Conservation (phyloP, 2,888 invertebrate genomes). For the Drosophila pegasa region DNA sequence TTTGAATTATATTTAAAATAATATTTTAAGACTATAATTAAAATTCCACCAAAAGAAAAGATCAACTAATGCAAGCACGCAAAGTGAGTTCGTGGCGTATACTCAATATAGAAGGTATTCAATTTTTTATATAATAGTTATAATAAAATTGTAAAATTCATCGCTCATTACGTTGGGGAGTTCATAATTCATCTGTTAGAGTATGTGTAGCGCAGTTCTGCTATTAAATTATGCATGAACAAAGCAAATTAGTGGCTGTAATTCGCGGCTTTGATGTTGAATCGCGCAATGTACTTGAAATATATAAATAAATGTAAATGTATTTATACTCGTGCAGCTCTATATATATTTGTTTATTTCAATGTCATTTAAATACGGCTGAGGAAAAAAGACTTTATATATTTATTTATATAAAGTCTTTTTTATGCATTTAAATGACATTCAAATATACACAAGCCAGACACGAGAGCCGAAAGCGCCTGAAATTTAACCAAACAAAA, state of each 20-base stretch:
- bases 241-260: background rate
- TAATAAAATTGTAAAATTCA: background rate
- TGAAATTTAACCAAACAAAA: constrained; percentile 10
- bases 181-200: background rate
- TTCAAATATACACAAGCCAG: constrained; percentile 41
- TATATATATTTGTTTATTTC: background rate
- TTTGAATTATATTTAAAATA: too few species aligned
- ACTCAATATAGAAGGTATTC: background rate
- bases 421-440: constrained; percentile 58
- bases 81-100: too few species aligned
- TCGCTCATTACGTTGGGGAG: background rate
- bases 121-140: background rate
- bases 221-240: background rate
- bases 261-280: background rate
- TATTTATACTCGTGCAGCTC: background rate
- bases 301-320: background rate
- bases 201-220: background rate
- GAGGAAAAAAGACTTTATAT: background rate
- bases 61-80: too few species aligned
- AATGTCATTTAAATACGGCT: background rate
- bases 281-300: background rate
- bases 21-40: too few species aligned
- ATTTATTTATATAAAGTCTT: constrained; percentile 8
- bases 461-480: constrained; percentile 7
- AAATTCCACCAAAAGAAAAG: too few species aligned